Evolutionary conservation across 2,797 vertebrate genomes (phyloP).

Genomic region (Tamandua tetradactyla): DNA sequence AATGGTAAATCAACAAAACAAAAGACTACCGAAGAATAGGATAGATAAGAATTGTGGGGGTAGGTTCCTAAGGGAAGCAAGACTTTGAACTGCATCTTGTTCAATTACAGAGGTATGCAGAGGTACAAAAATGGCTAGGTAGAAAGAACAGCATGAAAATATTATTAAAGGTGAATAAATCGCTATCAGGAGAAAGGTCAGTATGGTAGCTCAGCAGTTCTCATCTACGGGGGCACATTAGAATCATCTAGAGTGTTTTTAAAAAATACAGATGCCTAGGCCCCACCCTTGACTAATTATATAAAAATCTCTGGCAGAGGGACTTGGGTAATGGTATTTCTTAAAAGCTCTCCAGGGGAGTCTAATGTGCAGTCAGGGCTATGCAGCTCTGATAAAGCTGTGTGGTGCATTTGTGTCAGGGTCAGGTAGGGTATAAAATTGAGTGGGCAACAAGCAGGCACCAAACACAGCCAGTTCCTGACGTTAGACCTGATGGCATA

Average conservation of each 20-base stretch:
- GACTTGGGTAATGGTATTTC: not conserved
- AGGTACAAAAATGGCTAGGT: not conserved
- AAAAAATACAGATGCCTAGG: not conserved
- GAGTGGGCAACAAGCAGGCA: not conserved
- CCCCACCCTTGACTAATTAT: not conserved
- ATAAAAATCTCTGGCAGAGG: not conserved
- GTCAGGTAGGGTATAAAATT: not conserved
- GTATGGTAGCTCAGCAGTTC: not conserved
- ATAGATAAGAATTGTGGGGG: not conserved
- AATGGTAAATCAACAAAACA: not conserved
- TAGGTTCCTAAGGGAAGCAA: slow-evolving; percentile 1
- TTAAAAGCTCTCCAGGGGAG: slow-evolving; percentile 18
- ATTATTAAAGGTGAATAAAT: not conserved
- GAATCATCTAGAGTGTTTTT: not conserved
- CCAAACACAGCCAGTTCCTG: not conserved
- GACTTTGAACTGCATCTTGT: not conserved
- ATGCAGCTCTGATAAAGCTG: not conserved
- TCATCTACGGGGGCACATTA: not conserved
- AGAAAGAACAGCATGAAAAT: slow-evolving; percentile 11
- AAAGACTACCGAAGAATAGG: not conserved
- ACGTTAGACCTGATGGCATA: not conserved
- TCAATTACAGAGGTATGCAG: not conserved
- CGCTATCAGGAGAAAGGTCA: not conserved
- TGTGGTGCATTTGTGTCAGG: not conserved
- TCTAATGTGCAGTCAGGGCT: not conserved